Base-by-base conservation (phyloP, 2,797 vertebrate genomes). In the Perodicticus potto region DNA sequence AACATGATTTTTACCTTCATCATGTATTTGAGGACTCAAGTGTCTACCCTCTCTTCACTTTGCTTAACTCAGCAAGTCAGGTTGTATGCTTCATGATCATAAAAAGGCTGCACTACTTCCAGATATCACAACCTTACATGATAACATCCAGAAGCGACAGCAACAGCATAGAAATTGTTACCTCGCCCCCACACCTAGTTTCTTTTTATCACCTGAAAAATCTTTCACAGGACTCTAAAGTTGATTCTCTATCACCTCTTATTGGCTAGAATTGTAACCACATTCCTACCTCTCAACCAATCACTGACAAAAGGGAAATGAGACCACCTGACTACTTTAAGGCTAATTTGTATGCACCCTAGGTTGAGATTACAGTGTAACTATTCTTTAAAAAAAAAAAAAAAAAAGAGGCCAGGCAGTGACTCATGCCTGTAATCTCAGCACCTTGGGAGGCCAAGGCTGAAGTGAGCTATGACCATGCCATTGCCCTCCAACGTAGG, bases 11-110 rank as follows among this genome's bases (percentile, higher is more conserved):
- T 77, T 53, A 92, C 11, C 61, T 85, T 29, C 29, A 49, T 91
- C 63, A 23, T 37, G 81, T 93, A 73, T 95, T 88, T 74, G 61
- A 91, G 61, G 27, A 91, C 17, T 89, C 67, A 76, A 32, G 40
- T 63, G 86, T 95, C 10, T 70, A 91, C 7, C 43, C 70, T 93
- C 25, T 88, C 32, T 93, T 32, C 13, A 76, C 7, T 91, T 37
- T 77, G 69, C 40, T 86, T 73, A 37, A 55, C 45, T 83, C n/a
- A 93, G 65, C 20, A 83, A 78, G 70, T 72, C 61, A 53, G 27
- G 12, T n/a, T 43, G 5, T 55, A 83, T 22, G 32, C 85, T 5
- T 94, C 69, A 2, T 53, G 34, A 59, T 72, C 37, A 49, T 7
- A 59, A 65, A 37, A 89, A n/a, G 57, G 45, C 32, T 91, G 45